A percentile compares a stretch with the other conserved stretches of the same genome.
Conservation (phyloP, 2,113 vertebrate genomes). For the Rostratula benghalensis region DNA sequence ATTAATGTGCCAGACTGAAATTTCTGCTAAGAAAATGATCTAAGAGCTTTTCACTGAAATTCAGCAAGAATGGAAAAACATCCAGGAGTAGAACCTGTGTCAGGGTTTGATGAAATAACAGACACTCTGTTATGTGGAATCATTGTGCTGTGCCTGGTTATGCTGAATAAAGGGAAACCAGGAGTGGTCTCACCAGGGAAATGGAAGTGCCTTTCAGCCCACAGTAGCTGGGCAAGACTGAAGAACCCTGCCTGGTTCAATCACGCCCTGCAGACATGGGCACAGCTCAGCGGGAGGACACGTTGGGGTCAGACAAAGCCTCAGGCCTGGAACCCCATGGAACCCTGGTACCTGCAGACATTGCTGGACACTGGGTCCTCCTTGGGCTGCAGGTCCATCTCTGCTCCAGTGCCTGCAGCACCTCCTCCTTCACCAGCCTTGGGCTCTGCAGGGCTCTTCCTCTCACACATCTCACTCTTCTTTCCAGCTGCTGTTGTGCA, state of each 20-base stretch:
- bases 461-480: neutral
- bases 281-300: neutral
- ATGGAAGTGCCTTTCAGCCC: neutral
- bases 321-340: neutral
- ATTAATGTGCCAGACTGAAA: neutral
- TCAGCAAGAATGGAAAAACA: neutral
- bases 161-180: neutral
- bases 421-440: neutral
- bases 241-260: neutral
- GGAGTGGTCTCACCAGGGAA: neutral
- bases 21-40: neutral
- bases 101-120: neutral
- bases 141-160: neutral
- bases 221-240: neutral
- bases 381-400: neutral
- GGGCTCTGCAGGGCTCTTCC: neutral
- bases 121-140: neutral
- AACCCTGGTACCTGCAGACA: neutral
- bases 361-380: neutral
- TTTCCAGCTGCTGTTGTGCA: neutral
- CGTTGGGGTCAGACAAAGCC: neutral
- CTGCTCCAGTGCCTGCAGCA: neutral
- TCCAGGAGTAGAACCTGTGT: neutral
- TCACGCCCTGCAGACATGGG: neutral
- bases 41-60: neutral